Conservation (phyloP, 2,113 vertebrate species). For the Electrona antarctica region DNA sequence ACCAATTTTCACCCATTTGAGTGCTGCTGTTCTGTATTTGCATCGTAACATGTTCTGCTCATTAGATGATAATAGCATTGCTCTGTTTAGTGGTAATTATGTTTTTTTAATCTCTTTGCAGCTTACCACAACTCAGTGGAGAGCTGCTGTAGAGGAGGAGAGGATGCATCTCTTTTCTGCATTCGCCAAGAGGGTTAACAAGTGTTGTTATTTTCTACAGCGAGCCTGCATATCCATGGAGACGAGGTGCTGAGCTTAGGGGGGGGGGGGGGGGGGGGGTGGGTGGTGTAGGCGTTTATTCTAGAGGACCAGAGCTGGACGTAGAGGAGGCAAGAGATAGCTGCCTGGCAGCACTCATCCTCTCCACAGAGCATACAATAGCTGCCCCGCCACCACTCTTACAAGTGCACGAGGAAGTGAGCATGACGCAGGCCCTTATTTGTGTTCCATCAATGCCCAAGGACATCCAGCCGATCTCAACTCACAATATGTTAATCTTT, state of each 20-base stretch:
- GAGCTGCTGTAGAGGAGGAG: conserved; percentile 15
- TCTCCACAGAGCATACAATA: conserved; percentile 35
- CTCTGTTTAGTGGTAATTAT: conserved; percentile 10
- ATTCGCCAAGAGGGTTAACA: conserved; percentile 57
- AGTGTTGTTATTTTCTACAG: conserved; percentile 67
- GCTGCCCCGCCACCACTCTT: conserved; percentile 3
- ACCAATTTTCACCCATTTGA: conserved; percentile 9
- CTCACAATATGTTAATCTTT: background rate
- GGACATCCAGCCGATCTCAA: conserved; percentile 36
- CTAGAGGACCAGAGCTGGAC: conserved; percentile 59
- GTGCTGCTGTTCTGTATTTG: conserved; percentile 22
- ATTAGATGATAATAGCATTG: conserved; percentile 1
- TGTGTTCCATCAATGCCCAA: conserved; percentile 48
- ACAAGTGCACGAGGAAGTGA: conserved; percentile 27
- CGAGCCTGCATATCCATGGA: conserved; percentile 76
- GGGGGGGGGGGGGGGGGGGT: conserved; percentile 40
- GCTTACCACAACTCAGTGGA: conserved; percentile 39
- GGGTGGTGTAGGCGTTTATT: conserved; percentile 59
- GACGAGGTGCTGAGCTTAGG: conserved; percentile 62
- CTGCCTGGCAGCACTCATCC: conserved; percentile 35
- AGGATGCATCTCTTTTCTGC: conserved; percentile 21
- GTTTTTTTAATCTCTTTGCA: background rate
- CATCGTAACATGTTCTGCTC: conserved; percentile 8
- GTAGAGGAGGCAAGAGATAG: conserved; percentile 55
- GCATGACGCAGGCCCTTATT: conserved; percentile 36